Conservation (phyloP, 2,113 vertebrate genomes). For the Hyperoodon ampullatus region DNA sequence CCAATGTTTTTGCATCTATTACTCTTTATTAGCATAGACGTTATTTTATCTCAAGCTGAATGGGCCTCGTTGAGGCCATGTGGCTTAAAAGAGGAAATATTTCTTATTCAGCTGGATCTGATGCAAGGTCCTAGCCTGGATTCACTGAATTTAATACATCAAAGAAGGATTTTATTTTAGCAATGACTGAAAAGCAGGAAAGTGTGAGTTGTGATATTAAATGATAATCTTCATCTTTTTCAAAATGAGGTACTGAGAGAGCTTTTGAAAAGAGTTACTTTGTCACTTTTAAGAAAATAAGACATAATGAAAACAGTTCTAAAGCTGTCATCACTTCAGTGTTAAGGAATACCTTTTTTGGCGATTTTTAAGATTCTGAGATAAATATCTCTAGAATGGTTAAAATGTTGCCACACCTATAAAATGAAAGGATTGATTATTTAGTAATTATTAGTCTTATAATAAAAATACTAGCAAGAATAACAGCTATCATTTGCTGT, state of each 20-base stretch:
- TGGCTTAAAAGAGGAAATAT: not conserved
- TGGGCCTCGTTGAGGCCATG: not conserved
- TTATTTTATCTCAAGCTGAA: slow-evolving; percentile 32
- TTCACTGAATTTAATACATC: not conserved
- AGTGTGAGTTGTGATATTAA: not conserved
- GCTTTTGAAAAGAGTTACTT: not conserved
- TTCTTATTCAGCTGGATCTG: not conserved
- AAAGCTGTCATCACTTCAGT: not conserved
- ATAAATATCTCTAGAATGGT: not conserved
- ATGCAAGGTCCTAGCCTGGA: not conserved
- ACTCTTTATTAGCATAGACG: slow-evolving; percentile 1
- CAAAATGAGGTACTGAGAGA: not conserved
- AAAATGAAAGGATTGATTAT: not conserved
- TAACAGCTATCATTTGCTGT: not conserved
- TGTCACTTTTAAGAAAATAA: not conserved
- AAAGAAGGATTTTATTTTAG: slow-evolving; percentile 15
- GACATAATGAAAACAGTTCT: not conserved
- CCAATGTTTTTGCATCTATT: slow-evolving; percentile 33
- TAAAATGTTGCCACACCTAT: not conserved
- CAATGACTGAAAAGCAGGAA: not conserved
- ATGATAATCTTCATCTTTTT: not conserved
- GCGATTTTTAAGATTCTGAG: slow-evolving; percentile 1
- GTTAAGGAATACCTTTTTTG: not conserved
- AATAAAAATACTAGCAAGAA: not conserved
- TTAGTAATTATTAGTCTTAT: not conserved